A percentile compares a stretch with the other conserved stretches of the same genome.
phyloP scores from a whole-genome alignment of 2,888 invertebrate genomes.

The Cataglyphis cursor region DNA sequence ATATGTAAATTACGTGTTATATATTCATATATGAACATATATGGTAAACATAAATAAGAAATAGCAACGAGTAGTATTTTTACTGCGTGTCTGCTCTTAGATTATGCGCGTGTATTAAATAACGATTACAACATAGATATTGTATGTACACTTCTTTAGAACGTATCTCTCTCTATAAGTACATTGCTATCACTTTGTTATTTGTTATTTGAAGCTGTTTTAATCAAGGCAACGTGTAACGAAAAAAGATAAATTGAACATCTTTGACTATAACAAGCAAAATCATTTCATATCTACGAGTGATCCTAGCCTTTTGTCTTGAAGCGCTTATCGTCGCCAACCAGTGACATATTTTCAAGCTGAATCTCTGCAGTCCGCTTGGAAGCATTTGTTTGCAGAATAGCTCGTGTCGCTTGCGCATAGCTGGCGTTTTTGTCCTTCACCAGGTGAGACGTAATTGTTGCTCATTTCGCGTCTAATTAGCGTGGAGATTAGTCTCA shows the following conservation, averaged over 20 bases:
- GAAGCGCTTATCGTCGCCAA: slow-evolving; percentile 7
- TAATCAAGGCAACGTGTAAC: slow-evolving; percentile 9
- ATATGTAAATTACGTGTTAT: not conserved
- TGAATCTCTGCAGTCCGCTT: not conserved
- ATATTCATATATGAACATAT: not conserved
- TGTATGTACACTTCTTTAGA: not conserved
- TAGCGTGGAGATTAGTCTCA: slow-evolving; percentile 71
- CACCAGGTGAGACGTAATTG: slow-evolving; percentile 65
- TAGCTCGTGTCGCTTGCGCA: slow-evolving; percentile 23
- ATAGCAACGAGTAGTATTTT: not conserved
- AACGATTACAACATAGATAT: not conserved
- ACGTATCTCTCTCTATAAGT: not conserved
- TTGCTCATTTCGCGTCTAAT: slow-evolving; percentile 75
- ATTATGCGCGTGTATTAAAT: not conserved
- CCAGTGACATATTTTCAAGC: slow-evolving; percentile 30
- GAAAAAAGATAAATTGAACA: not conserved
- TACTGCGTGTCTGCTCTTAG: not conserved
- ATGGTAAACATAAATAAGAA: not conserved
- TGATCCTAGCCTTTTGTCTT: slow-evolving; percentile 32
- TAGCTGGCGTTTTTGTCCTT: slow-evolving; percentile 53
- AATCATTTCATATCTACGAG: slow-evolving; percentile 20
- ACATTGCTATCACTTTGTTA: slow-evolving; percentile 9
- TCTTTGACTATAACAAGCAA: not conserved
- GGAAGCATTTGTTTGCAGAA: slow-evolving; percentile 33
- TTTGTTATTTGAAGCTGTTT: slow-evolving; percentile 5